Evolutionary conservation across 2,888 invertebrate genomes (phyloP).

Genomic region (Lithophane socia): DNA sequence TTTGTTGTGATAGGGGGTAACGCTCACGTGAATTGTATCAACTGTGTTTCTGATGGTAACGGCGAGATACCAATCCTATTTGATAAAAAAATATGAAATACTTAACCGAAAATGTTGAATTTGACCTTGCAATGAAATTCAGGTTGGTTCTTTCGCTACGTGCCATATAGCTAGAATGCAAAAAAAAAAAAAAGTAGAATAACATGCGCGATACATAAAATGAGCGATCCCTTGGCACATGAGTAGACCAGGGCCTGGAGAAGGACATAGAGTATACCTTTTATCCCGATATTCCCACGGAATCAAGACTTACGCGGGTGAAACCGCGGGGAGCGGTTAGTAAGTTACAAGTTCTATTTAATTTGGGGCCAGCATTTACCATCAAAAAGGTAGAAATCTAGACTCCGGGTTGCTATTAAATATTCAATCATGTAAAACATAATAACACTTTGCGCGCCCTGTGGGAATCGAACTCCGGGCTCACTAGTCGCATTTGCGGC

Average conservation of each 20-base stretch:
- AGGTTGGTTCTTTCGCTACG: neutral
- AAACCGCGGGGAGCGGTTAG: no score
- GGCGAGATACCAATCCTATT: neutral
- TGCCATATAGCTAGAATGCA: neutral
- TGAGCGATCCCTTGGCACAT: no score
- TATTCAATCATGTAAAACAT: neutral
- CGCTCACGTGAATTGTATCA: neutral
- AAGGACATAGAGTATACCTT: no score
- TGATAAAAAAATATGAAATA: neutral
- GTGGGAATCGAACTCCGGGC: neutral
- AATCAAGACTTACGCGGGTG: no score
- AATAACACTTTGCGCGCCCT: neutral
- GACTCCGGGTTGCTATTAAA: no score
- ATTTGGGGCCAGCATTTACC: no score
- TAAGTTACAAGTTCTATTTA: no score
- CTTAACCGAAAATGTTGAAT: neutral
- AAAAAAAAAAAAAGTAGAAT: no score
- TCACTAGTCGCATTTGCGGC: neutral
- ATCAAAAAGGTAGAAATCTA: no score
- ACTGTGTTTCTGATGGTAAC: neutral
- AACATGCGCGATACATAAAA: no score
- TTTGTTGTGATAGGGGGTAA: slow-evolving; percentile 22
- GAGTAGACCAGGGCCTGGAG: no score
- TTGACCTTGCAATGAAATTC: neutral
- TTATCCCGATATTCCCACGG: no score